phyloP scores from a whole-genome alignment of 2,797 vertebrate genomes.

The Cynopterus sphinx region DNA sequence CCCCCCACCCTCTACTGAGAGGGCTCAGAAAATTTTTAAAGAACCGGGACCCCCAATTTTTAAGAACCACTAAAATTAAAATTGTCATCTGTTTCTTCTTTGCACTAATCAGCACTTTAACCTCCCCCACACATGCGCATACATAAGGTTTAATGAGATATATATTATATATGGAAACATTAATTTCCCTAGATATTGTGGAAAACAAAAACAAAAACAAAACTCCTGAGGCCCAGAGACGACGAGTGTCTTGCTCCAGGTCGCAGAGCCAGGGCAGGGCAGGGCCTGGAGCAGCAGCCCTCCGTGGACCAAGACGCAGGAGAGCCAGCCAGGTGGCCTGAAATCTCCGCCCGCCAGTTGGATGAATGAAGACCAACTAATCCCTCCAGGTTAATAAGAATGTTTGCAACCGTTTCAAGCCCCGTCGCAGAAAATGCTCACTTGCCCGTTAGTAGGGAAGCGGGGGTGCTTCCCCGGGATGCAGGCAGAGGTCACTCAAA shows the following conservation, averaged over 20 bases:
- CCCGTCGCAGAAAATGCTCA: neutral
- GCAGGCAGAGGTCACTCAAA: constrained; percentile 69
- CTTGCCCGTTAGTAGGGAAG: neutral
- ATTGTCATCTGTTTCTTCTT: neutral
- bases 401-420: neutral
- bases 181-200: neutral
- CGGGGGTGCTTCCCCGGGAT: neutral
- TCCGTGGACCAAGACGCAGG: neutral
- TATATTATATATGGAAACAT: neutral
- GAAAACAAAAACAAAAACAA: neutral
- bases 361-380: constrained; percentile 2
- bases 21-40: neutral
- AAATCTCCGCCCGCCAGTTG: neutral
- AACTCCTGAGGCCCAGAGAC: neutral
- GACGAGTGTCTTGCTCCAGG: neutral
- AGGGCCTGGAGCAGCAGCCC: neutral
- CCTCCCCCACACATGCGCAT: neutral
- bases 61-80: neutral
- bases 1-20: neutral
- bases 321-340: neutral
- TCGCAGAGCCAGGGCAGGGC: neutral
- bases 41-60: neutral
- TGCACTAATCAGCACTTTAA: neutral
- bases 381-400: neutral
- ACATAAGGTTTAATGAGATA: neutral